A percentile compares a stretch with the other conserved stretches of the same genome.
These are phyloP conservation scores for Hystrix cristata DNA, from an alignment of 2,113 vertebrate genomes.

Conservation along the genomic window DNA sequence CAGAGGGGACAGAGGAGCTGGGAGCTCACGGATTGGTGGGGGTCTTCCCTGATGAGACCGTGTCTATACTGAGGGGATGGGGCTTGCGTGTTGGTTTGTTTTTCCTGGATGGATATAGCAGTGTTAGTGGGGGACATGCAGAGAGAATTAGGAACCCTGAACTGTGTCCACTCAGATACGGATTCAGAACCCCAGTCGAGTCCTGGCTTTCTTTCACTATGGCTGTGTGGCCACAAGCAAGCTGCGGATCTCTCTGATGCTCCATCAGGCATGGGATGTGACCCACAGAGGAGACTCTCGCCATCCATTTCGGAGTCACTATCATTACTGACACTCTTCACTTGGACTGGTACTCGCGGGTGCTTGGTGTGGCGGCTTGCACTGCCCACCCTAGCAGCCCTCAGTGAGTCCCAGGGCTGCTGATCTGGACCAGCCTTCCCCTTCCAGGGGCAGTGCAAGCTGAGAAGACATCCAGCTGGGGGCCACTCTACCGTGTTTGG, in stretches of 20 bases:
- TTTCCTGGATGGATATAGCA: neutral
- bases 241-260: too few species aligned
- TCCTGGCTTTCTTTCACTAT: neutral
- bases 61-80: too few species aligned
- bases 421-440: neutral
- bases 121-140: neutral
- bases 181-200: too few species aligned
- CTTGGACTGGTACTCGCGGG: neutral
- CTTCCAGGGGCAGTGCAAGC: neutral
- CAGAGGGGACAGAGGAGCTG: neutral
- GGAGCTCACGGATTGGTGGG: neutral
- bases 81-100: neutral
- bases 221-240: neutral
- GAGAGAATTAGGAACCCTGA: too few species aligned
- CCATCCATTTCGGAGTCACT: neutral
- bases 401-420: neutral
- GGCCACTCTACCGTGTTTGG: neutral
- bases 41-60: accelerated
- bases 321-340: neutral
- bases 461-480: neutral
- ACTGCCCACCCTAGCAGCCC: neutral
- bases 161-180: accelerated
- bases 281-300: neutral
- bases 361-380: neutral
- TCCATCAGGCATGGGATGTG: neutral